phyloP scores from a whole-genome alignment of 2,797 vertebrate genomes.

The Enteromius unitaeniatus region DNA sequence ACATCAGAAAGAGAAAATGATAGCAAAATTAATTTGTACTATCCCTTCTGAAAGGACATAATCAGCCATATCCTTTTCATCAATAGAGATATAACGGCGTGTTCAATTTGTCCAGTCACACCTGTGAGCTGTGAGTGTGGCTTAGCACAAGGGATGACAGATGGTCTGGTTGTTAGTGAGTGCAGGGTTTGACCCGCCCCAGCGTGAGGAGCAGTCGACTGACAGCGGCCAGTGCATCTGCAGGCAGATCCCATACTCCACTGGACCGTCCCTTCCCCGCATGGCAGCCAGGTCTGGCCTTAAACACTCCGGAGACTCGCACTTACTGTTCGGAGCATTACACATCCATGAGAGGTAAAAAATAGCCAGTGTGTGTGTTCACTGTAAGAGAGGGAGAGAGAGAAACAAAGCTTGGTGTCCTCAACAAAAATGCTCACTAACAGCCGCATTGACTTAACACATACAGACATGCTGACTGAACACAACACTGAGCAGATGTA shows the following conservation, averaged over 20 bases:
- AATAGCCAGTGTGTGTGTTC: slow-evolving; percentile 33
- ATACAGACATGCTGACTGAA: slow-evolving; percentile 50
- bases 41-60: neutral
- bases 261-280: slow-evolving; percentile 54
- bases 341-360: slow-evolving; percentile 44
- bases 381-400: slow-evolving; percentile 12
- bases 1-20: neutral
- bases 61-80: slow-evolving; percentile 1
- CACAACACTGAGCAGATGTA: slow-evolving; percentile 13
- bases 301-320: slow-evolving; percentile 53
- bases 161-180: slow-evolving; percentile 37
- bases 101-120: slow-evolving; percentile 22
- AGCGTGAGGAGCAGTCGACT: slow-evolving; percentile 37
- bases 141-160: slow-evolving; percentile 30
- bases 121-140: slow-evolving; percentile 31
- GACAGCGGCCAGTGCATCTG: slow-evolving; percentile 35
- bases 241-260: slow-evolving; percentile 24
- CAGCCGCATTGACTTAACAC: slow-evolving; percentile 36
- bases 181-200: slow-evolving; percentile 17
- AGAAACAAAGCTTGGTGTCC: slow-evolving; percentile 1
- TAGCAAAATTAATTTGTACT: neutral
- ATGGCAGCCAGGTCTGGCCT: slow-evolving; percentile 62
- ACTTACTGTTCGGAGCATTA: slow-evolving; percentile 35
- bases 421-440: slow-evolving; percentile 14
- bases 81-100: slow-evolving; percentile 13